Base-by-base conservation (phyloP, 2,113 vertebrate genomes). In the Oplegnathus fasciatus region DNA sequence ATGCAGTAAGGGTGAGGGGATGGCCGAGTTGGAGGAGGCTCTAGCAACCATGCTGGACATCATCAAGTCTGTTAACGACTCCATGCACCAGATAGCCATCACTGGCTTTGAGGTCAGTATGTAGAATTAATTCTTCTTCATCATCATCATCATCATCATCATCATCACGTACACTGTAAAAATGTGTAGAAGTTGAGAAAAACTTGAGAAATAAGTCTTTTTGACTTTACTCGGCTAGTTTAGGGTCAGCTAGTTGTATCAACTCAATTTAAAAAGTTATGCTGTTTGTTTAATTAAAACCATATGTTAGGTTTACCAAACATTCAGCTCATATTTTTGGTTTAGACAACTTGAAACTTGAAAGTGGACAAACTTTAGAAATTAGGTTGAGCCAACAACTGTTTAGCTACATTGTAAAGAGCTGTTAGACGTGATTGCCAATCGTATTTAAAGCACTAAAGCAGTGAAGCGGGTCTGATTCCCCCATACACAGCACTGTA, bases 1-100 rank as follows among this genome's bases (percentile, higher is more conserved):
- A 75, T 98, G 97, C 90, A 97, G 94, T 92, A 98, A 97, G 84
- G 97, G 96, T 0, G 97, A 97, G 81, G 97, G 96, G 37, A 96
- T 95, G 0, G 96, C 92, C 2, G 97, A 98, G 89, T 1, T 98
- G 88, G 97, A 98, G 89, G 97, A 98, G 94, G 97, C 97, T 2
- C 86, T 98, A 71, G 96, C 96, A 58, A 97, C 97, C 0, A 52
- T 98, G 92, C 91, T 98, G 64, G 96, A 97, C 87, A 98, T 98
- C 71, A 97, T 98, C 86, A 98, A 98, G 85, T 97, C 97, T 5
- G 97, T 96, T 18, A 98, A 98, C 42, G 97, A 98, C 89, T 97
- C 97, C 78, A 97, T 98, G 97, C 97, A 98, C 87, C 97, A 98
- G 92, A 97, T 98, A 48, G 97, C 97, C 55, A 98, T 98, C 91